phyloP scores from a whole-genome alignment of 2,113 vertebrate species.

The Thermophis baileyi region DNA sequence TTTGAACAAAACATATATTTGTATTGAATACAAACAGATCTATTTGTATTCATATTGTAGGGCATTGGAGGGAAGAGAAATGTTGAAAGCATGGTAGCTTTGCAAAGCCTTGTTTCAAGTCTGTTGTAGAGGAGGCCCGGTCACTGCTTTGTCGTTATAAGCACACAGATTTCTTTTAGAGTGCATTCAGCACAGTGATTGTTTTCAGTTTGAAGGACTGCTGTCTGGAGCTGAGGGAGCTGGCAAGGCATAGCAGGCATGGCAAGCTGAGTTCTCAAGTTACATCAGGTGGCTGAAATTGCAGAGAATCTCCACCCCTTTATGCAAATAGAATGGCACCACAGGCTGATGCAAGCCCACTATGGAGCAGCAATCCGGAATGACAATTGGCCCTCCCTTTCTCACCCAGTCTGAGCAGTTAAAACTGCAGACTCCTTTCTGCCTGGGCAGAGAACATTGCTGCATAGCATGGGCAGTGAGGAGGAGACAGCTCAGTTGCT shows the following conservation, averaged over 20 bases:
- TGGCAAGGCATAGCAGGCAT: constrained; percentile 31
- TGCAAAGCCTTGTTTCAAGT: not conserved
- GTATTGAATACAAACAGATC: not conserved
- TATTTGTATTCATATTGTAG: not conserved
- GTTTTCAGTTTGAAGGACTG: not conserved
- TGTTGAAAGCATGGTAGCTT: too few relatives aligned
- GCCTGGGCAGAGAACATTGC: constrained; percentile 22
- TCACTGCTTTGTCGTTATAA: not conserved
- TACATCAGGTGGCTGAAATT: constrained; percentile 73
- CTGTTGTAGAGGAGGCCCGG: not conserved
- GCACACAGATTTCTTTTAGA: not conserved
- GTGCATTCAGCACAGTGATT: not conserved
- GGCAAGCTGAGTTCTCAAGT: constrained; percentile 26
- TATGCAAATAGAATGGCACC: constrained; percentile 74
- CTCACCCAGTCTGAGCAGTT: constrained; percentile 28
- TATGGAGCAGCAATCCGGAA: constrained; percentile 53
- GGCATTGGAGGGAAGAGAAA: not conserved
- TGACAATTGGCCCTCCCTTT: constrained; percentile 45
- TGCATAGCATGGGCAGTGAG: constrained; percentile 35
- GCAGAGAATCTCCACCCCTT: constrained; percentile 72
- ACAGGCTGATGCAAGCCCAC: constrained; percentile 70
- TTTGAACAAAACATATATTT: not conserved
- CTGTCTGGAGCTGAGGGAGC: constrained; percentile 7
- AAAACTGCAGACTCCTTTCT: constrained; percentile 33
- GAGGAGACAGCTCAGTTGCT: not conserved